phyloP scores from a whole-genome alignment of 2,797 vertebrate species.

The Syngnathus rostellatus region DNA sequence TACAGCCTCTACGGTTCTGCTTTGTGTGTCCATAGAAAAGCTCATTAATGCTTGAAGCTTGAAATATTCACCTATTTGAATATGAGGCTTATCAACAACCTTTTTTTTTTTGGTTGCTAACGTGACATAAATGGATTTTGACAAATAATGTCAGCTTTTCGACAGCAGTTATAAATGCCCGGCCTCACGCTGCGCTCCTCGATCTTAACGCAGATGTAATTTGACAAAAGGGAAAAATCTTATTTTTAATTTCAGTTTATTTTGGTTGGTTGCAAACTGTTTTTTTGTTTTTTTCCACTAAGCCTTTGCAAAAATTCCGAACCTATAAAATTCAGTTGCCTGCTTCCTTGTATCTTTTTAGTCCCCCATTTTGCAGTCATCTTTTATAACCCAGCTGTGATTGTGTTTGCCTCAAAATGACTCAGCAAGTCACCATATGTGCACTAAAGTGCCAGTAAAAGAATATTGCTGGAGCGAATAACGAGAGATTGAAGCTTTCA shows the following conservation, averaged over 20 bases:
- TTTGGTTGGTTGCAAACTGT: constrained; percentile 3
- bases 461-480: constrained; percentile 17
- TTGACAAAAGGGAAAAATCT: constrained; percentile 15
- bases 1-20: too few relatives aligned
- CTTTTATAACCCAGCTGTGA: constrained; percentile 15
- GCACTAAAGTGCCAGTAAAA: constrained; percentile 10
- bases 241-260: constrained; percentile 23
- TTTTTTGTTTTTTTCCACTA: constrained; percentile 8
- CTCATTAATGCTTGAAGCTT: background rate
- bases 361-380: constrained; percentile 15
- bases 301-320: constrained; percentile 37
- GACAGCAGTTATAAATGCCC: constrained; percentile 10
- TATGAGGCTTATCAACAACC: constrained; percentile 8
- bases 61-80: constrained; percentile 21
- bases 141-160: background rate
- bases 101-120: background rate
- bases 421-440: constrained; percentile 27
- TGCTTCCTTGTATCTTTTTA: constrained; percentile 29
- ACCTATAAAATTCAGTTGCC: constrained; percentile 38
- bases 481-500: constrained; percentile 17
- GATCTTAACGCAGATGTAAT: constrained; percentile 12
- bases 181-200: constrained; percentile 5
- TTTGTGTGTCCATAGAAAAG: too few relatives aligned
- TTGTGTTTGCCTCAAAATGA: constrained; percentile 30
- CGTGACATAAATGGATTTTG: background rate